phyloP scores from a whole-genome alignment of 1,140 invertebrate genomes.

The Caenorhabditis inopinata region DNA sequence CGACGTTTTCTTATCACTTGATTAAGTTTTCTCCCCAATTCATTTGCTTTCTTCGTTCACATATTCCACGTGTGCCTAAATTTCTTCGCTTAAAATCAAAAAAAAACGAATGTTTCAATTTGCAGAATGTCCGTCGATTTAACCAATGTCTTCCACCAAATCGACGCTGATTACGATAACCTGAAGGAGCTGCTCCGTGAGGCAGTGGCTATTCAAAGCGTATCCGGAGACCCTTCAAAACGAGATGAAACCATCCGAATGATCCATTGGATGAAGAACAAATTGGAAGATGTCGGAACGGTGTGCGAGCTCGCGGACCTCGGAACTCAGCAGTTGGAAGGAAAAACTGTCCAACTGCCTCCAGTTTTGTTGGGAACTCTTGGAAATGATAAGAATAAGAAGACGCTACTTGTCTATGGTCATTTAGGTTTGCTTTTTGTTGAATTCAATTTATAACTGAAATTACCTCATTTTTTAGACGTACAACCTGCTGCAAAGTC shows the following conservation, averaged over 20 bases:
- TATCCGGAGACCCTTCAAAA: slow-evolving; percentile 84
- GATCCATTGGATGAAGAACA: slow-evolving; percentile 78
- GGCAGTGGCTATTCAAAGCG: slow-evolving; percentile 88
- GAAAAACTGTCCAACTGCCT: slow-evolving; percentile 77
- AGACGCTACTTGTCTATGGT: slow-evolving; percentile 90
- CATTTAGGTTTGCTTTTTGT: slow-evolving; percentile 97
- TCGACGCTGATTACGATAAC: slow-evolving; percentile 34
- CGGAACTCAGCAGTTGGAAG: slow-evolving; percentile 77
- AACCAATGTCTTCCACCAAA: slow-evolving; percentile 28
- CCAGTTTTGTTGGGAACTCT: slow-evolving; percentile 80
- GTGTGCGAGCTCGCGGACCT: slow-evolving; percentile 66
- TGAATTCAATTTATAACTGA: no score
- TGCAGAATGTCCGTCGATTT: slow-evolving; percentile 3
- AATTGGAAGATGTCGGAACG: slow-evolving; percentile 40
- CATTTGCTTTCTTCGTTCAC: background rate
- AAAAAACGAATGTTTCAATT: no score
- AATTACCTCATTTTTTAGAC: background rate
- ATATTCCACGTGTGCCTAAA: background rate
- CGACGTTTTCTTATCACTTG: background rate
- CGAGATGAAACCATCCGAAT: slow-evolving; percentile 76
- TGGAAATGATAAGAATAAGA: slow-evolving; percentile 77
- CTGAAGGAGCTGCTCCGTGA: slow-evolving; percentile 72
- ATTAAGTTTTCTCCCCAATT: no score
- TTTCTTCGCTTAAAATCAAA: no score
- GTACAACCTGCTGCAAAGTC: slow-evolving; percentile 58